These are phyloP conservation scores for Mesocricetus auratus DNA, from an alignment of 2,113 vertebrate genomes.

Conservation along the genomic window DNA sequence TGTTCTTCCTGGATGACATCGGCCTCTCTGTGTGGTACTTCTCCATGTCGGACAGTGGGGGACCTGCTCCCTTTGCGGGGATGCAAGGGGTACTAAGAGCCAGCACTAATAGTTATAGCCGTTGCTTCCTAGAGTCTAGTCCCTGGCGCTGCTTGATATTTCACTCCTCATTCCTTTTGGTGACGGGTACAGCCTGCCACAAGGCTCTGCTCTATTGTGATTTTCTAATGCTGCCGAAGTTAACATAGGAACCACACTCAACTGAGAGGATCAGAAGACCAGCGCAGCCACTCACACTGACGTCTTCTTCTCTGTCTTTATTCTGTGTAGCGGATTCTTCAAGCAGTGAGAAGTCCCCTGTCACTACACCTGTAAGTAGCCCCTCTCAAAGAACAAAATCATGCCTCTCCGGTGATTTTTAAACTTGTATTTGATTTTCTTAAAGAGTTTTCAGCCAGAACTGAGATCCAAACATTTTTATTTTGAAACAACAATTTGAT, in stretches of 20 bases:
- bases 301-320: conserved; percentile 47
- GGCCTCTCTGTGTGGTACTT: conserved; percentile 77
- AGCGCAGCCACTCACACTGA: conserved; percentile 32
- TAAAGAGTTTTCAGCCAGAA: neutral
- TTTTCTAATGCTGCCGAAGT: conserved; percentile 69
- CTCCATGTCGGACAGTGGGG: conserved; percentile 47
- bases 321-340: conserved; percentile 84
- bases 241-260: conserved; percentile 32
- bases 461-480: neutral
- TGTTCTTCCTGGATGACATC: conserved; percentile 34
- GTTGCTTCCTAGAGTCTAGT: conserved; percentile 83
- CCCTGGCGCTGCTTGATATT: conserved; percentile 47
- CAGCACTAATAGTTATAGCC: conserved; percentile 72
- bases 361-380: conserved; percentile 83
- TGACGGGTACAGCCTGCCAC: conserved; percentile 78
- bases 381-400: neutral
- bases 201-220: conserved; percentile 73
- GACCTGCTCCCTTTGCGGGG: conserved; percentile 62
- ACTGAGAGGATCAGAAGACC: neutral
- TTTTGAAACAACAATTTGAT: conserved; percentile 3
- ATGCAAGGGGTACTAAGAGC: conserved; percentile 29
- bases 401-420: neutral
- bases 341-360: conserved; percentile 86
- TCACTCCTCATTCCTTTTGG: conserved; percentile 71
- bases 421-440: neutral